A percentile compares a stretch with the other conserved stretches of the same genome.
Conservation (phyloP, 2,113 vertebrate species). For the Redunca redunca region DNA sequence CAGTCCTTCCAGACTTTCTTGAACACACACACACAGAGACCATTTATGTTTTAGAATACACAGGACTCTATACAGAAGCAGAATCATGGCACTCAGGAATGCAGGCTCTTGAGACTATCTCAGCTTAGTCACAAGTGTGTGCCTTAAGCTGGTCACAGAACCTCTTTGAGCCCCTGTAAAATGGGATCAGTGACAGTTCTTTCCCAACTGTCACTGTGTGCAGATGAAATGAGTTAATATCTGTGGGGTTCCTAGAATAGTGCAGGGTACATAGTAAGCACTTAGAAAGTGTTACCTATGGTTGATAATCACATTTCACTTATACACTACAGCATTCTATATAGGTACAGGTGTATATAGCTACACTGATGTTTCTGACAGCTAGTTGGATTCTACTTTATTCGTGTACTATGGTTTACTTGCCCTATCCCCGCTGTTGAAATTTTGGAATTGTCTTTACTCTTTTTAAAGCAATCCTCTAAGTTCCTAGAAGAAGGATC, state of each 20-base stretch:
- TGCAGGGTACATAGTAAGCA: background rate
- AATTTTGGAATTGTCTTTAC: background rate
- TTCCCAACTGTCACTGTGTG: background rate
- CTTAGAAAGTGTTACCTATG: background rate
- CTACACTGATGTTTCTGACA: background rate
- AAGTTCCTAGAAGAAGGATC: constrained; percentile 22
- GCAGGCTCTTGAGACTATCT: background rate
- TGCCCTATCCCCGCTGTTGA: background rate
- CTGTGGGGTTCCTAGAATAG: background rate
- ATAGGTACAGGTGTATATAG: background rate
- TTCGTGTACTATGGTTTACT: background rate
- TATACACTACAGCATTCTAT: background rate
- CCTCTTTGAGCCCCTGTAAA: background rate
- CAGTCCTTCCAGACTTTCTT: background rate
- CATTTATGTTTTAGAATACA: background rate
- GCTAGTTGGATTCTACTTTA: constrained; percentile 13
- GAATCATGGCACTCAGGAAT: background rate
- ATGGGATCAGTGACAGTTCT: background rate
- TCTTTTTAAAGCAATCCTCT: background rate
- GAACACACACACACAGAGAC: background rate
- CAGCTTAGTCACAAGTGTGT: background rate
- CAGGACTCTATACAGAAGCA: background rate
- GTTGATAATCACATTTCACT: background rate
- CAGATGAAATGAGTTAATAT: background rate
- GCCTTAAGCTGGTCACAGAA: background rate